Evolutionary conservation across 2,797 vertebrate genomes (phyloP).

Genomic region (Cyprinodon diabolis): DNA sequence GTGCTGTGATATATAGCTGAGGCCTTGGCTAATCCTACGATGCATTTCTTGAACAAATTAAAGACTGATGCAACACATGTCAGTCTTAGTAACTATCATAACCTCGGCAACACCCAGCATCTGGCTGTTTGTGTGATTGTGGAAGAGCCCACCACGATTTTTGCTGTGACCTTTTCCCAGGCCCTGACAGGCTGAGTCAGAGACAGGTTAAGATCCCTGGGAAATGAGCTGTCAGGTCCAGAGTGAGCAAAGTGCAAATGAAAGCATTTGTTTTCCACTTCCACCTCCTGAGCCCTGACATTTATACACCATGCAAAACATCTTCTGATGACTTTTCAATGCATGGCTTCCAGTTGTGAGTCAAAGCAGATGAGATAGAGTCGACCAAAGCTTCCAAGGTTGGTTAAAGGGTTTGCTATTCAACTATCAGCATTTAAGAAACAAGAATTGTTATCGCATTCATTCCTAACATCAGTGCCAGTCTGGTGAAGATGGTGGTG

Average conservation of each 20-base stretch:
- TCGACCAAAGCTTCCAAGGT: neutral
- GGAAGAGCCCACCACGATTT: slow-evolving; percentile 46
- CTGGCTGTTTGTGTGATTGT: slow-evolving; percentile 19
- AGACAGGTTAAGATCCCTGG: slow-evolving; percentile 31
- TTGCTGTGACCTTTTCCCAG: slow-evolving; percentile 57
- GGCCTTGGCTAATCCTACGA: neutral
- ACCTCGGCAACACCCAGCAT: neutral
- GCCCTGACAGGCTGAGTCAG: slow-evolving; percentile 37
- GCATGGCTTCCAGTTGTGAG: neutral
- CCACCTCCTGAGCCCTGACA: neutral
- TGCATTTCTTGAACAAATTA: neutral
- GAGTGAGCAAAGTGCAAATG: slow-evolving; percentile 10
- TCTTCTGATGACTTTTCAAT: neutral
- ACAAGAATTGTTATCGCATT: neutral
- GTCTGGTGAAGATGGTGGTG: no score
- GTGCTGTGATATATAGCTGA: neutral
- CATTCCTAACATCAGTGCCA: neutral
- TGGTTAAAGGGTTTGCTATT: neutral
- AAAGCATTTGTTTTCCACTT: slow-evolving; percentile 13
- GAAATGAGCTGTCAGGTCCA: slow-evolving; percentile 27
- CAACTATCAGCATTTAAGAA: neutral
- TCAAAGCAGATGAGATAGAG: slow-evolving; percentile 5
- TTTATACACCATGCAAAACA: neutral
- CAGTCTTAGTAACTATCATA: neutral
- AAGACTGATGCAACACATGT: slow-evolving; percentile 1